Evolutionary conservation across 2,888 invertebrate species (phyloP), one percentile per base, ranked within the genome.

Genomic region (Amphiduros pacificus): DNA sequence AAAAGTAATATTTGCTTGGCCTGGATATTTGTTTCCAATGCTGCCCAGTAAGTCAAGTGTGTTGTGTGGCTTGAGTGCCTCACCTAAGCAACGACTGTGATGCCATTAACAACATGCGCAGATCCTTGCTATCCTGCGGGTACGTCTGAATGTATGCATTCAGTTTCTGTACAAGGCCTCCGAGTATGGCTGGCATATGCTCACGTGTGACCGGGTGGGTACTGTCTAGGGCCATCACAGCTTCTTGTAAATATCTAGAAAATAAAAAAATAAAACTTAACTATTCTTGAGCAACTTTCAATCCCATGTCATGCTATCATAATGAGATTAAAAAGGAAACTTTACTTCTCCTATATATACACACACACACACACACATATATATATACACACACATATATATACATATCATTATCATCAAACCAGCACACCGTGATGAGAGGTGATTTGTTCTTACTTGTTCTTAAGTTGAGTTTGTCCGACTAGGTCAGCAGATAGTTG

Each of bases 401-500:
- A n/a, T n/a, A n/a, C n/a, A n/a, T n/a, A n/a, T n/a, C n/a, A n/a
- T n/a, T n/a, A n/a, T n/a, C n/a, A n/a, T n/a, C n/a, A n/a, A n/a
- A n/a, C n/a, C 49, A 49, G 22, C 22, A 22, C 6, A 14, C 22
- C n/a, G 6, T 49, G n/a, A 49, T 9, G 9, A 20, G 9, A 49
- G 6, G 49, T 14, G 6, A 27, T 53, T 20, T 14, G 41, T 36
- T 71, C 83, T 82, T 83, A 92, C 92, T 87, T 90, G 73, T 90
- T 87, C 83, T 93, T 93, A 22, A 90, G 84, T 75, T 91, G 91
- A 14, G 93, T 92, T 74, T 93, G 90, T 67, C 90, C 89, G 66
- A 87, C 87, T 84, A 97, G 88, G 78, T 96, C 95, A 0, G 93
- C 91, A 22, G 94, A 91, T 24, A 96, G 88, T 82, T 97, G 97